These are phyloP conservation scores for Cenopis cana DNA, from an alignment of 2,888 invertebrate genomes.

Conservation along the genomic window DNA sequence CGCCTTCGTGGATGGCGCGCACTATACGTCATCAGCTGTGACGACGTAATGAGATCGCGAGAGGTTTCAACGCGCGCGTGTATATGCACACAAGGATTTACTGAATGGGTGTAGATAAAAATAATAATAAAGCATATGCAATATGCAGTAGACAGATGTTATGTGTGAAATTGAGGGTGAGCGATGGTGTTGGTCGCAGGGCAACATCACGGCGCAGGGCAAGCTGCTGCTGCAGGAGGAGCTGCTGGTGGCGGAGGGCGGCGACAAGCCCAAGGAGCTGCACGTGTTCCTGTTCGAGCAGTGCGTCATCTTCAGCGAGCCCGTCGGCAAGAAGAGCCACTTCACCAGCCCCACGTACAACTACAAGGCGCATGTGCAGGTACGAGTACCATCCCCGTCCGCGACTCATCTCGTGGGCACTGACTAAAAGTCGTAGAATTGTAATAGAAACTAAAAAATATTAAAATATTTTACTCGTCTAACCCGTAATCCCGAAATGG, in stretches of 20 bases:
- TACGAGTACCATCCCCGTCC: too few relatives aligned
- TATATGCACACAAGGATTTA: too few relatives aligned
- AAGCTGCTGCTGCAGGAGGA: slow-evolving; percentile 95
- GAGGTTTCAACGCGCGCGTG: too few relatives aligned
- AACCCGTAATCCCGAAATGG: too few relatives aligned
- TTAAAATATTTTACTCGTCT: too few relatives aligned
- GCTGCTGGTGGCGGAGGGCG: slow-evolving; percentile 88
- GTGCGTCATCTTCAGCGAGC: slow-evolving; percentile 98
- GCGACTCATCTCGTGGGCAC: too few relatives aligned
- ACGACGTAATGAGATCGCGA: too few relatives aligned
- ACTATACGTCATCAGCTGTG: too few relatives aligned
- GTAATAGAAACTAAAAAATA: too few relatives aligned
- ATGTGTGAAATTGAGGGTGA: neutral
- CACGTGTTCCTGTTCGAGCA: slow-evolving; percentile 99
- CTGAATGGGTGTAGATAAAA: too few relatives aligned
- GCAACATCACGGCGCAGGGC: slow-evolving; percentile 98
- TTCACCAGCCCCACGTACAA: slow-evolving; percentile 97
- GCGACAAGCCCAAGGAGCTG: slow-evolving; percentile 88
- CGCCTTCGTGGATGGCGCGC: too few relatives aligned
- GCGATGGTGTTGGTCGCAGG: slow-evolving; percentile 82
- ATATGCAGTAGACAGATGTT: neutral
- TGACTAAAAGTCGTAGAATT: too few relatives aligned
- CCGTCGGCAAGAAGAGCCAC: slow-evolving; percentile 95
- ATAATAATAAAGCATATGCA: neutral
- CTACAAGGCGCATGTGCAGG: slow-evolving; percentile 98